A percentile compares a stretch with the other conserved stretches of the same genome.
phyloP scores from a whole-genome alignment of 2,888 invertebrate species.

The Keiferia lycopersicella region DNA sequence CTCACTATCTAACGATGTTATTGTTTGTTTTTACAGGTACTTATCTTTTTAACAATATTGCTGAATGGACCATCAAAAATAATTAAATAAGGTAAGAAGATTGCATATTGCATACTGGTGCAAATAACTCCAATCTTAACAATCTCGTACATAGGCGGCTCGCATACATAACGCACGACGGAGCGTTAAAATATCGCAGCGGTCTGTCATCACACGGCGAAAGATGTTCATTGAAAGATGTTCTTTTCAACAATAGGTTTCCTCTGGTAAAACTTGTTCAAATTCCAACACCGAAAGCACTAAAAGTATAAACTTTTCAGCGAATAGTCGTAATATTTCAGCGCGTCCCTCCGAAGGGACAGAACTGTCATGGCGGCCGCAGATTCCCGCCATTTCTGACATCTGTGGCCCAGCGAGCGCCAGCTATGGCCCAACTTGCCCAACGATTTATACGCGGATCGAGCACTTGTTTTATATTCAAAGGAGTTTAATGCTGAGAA shows the following conservation, averaged over 20 bases:
- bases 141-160: too few relatives aligned
- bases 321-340: slow-evolving; percentile 8
- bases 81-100: too few relatives aligned
- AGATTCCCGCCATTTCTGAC: not conserved
- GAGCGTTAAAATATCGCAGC: too few relatives aligned
- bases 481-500: slow-evolving; percentile 8
- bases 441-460: slow-evolving; percentile 5
- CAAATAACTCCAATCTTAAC: too few relatives aligned
- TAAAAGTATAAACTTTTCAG: not conserved
- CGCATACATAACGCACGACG: too few relatives aligned
- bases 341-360: not conserved
- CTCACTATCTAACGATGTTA: not conserved
- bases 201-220: too few relatives aligned
- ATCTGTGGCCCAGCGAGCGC: not conserved
- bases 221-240: too few relatives aligned
- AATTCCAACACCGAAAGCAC: not conserved
- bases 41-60: too few relatives aligned
- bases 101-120: too few relatives aligned
- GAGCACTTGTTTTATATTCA: slow-evolving; percentile 13
- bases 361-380: not conserved
- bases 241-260: too few relatives aligned
- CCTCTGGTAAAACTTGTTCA: not conserved
- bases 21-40: too few relatives aligned
- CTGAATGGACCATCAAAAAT: too few relatives aligned
- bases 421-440: slow-evolving; percentile 11